Evolutionary conservation across 2,888 invertebrate genomes (phyloP), one percentile per base, ranked within the genome.

Genomic region (Megamerina dolium): DNA sequence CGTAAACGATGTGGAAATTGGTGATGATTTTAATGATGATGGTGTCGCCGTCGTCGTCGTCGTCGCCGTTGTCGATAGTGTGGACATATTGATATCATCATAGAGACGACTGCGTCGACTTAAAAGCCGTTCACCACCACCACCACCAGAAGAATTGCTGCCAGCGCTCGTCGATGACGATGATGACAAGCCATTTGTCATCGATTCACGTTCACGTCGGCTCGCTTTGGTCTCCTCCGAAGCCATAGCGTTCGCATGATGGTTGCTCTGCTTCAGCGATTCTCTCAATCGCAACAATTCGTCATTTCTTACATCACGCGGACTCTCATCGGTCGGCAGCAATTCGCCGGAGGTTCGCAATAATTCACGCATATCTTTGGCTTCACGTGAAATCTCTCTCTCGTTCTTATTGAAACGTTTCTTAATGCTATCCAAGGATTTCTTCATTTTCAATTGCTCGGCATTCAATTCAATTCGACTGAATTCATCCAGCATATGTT

Each of bases 81-180:
- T 58, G 17, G 57, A 58, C 32, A 68, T 50, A 49, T 67, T 66
- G 4, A 70, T 60, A 51, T 69, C 66, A 48, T 72, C 72, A 45
- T 68, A 71, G 6, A 71, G 61, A 3, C 72, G 66, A 57, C 70
- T 70, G 8, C 72, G 60, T 2, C 71, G 63, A 47, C 60, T 69
- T 3, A 72, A 55, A 31, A 72, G 56, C 3, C 72, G 64, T 49
- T 71, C 70, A 3, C 57, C 54, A 12, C 55, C 45, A 36, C 55
- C 51, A 10, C 51, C 51, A 16, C 10, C 27, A 20, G 26, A 34
- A 34, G 37, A 35, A 41, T 46, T 48, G 19, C 57, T 57, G n/a
- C 32, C 41, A 13, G 29, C 44, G 30, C 49, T 51, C 13, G 30
- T 27, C 12, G 51, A 43, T 9, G 50, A 49, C 9, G 46, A 49